phyloP scores from a whole-genome alignment of 2,113 vertebrate species.

The Mesocricetus auratus region DNA sequence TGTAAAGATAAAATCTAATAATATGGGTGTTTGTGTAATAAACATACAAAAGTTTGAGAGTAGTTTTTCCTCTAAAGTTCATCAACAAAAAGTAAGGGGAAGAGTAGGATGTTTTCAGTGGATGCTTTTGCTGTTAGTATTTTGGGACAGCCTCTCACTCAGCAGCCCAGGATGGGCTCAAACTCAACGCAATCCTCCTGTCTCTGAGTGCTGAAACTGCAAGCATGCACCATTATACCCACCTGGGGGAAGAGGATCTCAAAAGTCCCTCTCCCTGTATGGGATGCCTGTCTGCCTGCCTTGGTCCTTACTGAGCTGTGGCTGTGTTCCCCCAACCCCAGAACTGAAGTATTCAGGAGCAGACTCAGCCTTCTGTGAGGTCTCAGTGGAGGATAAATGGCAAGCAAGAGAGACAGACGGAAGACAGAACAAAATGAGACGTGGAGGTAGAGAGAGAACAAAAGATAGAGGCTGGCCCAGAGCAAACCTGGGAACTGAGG shows the following conservation, averaged over 20 bases:
- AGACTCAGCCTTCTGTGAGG: neutral
- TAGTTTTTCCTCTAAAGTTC: neutral
- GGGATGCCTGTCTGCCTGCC: neutral
- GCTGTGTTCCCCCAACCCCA: neutral
- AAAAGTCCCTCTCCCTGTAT: neutral
- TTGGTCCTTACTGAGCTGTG: neutral
- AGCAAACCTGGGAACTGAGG: neutral
- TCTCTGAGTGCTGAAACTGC: neutral
- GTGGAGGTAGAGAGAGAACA: neutral
- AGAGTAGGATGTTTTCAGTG: neutral
- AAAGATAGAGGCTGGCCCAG: neutral
- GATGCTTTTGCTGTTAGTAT: neutral
- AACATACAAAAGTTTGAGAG: neutral
- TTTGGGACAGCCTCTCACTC: neutral
- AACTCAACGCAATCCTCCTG: neutral
- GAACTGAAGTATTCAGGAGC: neutral
- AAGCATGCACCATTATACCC: neutral
- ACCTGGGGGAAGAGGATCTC: neutral
- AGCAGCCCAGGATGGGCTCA: neutral
- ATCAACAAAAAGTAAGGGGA: neutral
- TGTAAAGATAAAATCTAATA: neutral
- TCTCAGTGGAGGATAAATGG: neutral
- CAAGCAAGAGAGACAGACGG: neutral
- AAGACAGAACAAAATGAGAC: neutral
- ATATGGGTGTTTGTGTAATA: neutral